Conservation (phyloP, 1,140 invertebrate genomes). For the Ceratina calcarata region DNA sequence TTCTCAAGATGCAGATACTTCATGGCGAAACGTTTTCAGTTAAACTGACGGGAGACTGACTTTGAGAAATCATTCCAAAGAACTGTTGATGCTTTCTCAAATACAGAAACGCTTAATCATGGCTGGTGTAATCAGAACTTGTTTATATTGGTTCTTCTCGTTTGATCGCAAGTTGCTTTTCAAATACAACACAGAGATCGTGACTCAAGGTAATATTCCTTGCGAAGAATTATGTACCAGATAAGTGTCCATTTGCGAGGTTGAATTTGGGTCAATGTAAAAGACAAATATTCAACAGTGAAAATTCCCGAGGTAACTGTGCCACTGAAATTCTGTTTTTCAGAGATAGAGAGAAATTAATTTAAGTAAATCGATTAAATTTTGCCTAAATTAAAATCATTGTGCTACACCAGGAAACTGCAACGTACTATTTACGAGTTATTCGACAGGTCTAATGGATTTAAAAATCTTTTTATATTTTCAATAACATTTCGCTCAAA, state of each 20-base stretch:
- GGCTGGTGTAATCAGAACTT: constrained; percentile 1
- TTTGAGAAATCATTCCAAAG: not conserved
- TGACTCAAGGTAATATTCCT: not conserved
- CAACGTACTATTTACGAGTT: too few species aligned
- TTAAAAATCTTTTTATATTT: too few species aligned
- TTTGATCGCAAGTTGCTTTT: not conserved
- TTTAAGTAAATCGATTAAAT: too few species aligned
- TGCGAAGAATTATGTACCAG: not conserved
- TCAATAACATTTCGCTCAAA: too few species aligned
- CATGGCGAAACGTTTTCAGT: not conserved
- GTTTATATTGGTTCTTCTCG: constrained; percentile 9
- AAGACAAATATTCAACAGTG: not conserved
- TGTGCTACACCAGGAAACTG: too few species aligned
- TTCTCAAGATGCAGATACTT: constrained; percentile 4
- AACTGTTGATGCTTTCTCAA: too few species aligned
- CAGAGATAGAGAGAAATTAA: too few species aligned
- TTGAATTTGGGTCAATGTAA: not conserved
- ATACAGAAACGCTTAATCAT: not conserved
- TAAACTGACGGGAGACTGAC: not conserved
- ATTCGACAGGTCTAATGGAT: too few species aligned
- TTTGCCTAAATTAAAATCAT: too few species aligned
- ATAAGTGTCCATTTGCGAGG: not conserved
- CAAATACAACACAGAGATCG: not conserved
- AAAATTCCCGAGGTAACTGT: not conserved
- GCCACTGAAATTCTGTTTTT: not conserved